Base-by-base conservation (phyloP, 2,888 invertebrate genomes). In the Nematopogon swammerdamellus region DNA sequence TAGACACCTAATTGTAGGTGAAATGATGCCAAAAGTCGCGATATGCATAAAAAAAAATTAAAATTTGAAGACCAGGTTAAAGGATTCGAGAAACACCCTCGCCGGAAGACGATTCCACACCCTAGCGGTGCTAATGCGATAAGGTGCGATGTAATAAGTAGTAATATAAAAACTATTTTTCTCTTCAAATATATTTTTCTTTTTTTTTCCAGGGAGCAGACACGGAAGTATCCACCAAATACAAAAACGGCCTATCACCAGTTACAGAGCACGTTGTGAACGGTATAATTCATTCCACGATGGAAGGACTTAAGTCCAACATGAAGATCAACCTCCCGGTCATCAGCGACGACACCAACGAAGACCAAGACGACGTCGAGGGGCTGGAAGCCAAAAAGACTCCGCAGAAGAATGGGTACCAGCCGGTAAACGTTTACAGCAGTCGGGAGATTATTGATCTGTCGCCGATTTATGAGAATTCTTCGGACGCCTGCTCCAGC, bases 401-500 rank as follows among this genome's bases (percentile, higher is more conserved):
- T 62, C 54, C 63, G 2, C 68, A 68, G 45, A 79, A 71, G 54
- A 75, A 73, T 63, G 74, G 75, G 2, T 79, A 77, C 48, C 76
- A 79, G 56, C 64, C 70, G 5, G 3, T 62, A 69, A 6, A 67
- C 63, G 43, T 56, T 70, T 67, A 69, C 52, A 70, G 61, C 52
- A 76, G 74, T 54, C 63, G 79, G 19, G 80, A 80, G 53, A 70
- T 80, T 20, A 72, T 79, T 48, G 80, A 80, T 53, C 56, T 80
- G 46, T 80, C 80, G 44, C 80, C 80, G 1, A 80, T 80, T 46
- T 80, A 79, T 54, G 80, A 80, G 56, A 80, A 80, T 54, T 80
- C 80, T 11, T 80, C 79, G 1, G 80, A 81, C 61, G 79, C 79
- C 19, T 79, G 74, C 54, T 80, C 80, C 1, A 80, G 80, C 55